Base-by-base conservation (phyloP, 1,140 invertebrate species). In the Zophobas atratus region DNA sequence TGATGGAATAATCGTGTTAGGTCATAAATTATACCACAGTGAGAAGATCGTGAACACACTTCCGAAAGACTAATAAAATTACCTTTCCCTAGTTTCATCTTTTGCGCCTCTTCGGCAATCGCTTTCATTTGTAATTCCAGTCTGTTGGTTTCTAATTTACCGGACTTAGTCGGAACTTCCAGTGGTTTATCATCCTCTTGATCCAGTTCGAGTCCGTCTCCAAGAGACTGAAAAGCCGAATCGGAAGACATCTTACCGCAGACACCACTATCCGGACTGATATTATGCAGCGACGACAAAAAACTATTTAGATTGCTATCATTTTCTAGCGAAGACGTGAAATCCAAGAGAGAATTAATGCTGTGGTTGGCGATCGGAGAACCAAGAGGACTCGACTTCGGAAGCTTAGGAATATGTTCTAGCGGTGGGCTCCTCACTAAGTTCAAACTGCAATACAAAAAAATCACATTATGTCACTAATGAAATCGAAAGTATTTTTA, bases 161-260 rank as follows among this genome's bases (percentile, higher is more conserved):
- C 34, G 6, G 55, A 8, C 32, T 2, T 48, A 88, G 92, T 89
- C 77, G 88, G 90, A 51, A 90, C 90, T 78, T 88, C 60, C 38
- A 43, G 20, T 6, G 48, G 6, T 63, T 72, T 63, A 46, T 67
- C 33, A 4, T 72, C 71, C 32, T 81, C 78, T 75, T 82, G 79
- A 73, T 85, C 84, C 41, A 85, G 60, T 76, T 86, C 85, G 0
- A 86, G 77, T 38, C 85, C 85, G 77, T 85, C 85, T 43, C 84
- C 84, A n/a, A 86, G 79, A 6, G 85, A 85, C 51, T 85, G 84
- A 77, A 86, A 86, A 0, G 84, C 84, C 1, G 85, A 86, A 81
- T 89, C 88, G 35, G 90, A 90, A 67, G 89, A 90, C 77, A 89
- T 89, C 72, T 90, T 88, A 77, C 89, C 89, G 82, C 88, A 90